Evolutionary conservation across 2,113 vertebrate genomes (phyloP).

Genomic region (Trinectes maculatus): DNA sequence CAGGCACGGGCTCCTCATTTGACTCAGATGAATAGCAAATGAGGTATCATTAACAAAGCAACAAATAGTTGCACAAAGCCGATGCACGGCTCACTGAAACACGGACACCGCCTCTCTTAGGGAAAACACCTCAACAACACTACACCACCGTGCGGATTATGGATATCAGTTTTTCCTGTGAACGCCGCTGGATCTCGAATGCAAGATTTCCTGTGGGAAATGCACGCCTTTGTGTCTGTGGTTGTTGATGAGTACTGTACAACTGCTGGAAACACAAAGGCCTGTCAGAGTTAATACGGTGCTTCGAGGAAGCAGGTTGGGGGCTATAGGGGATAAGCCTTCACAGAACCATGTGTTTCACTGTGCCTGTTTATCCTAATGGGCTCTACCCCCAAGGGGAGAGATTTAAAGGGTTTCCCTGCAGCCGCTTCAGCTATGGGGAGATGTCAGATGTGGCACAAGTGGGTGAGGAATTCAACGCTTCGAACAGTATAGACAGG

Average conservation of each 20-base stretch:
- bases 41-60: constrained; percentile 47
- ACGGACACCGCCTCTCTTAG: constrained; percentile 24
- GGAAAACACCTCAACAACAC: constrained; percentile 42
- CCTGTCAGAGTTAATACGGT: constrained; percentile 46
- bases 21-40: constrained; percentile 57
- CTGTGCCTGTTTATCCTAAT: constrained; percentile 59
- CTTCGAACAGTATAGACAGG: constrained; percentile 29
- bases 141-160: constrained; percentile 55
- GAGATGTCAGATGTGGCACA: constrained; percentile 38
- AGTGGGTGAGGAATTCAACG: constrained; percentile 9
- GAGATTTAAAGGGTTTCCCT: constrained; percentile 42
- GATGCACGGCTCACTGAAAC: not conserved
- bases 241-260: constrained; percentile 39
- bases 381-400: constrained; percentile 33
- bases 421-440: constrained; percentile 17
- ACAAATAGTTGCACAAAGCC: constrained; percentile 49
- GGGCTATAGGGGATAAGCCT: constrained; percentile 33
- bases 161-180: constrained; percentile 46
- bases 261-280: constrained; percentile 39
- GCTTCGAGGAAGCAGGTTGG: constrained; percentile 23
- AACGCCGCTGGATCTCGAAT: constrained; percentile 37
- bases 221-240: not conserved
- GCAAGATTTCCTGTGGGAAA: constrained; percentile 43
- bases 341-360: constrained; percentile 40
- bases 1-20: constrained; percentile 38